Conservation (phyloP, 1,140 invertebrate genomes). For the Andricus grossulariae region DNA sequence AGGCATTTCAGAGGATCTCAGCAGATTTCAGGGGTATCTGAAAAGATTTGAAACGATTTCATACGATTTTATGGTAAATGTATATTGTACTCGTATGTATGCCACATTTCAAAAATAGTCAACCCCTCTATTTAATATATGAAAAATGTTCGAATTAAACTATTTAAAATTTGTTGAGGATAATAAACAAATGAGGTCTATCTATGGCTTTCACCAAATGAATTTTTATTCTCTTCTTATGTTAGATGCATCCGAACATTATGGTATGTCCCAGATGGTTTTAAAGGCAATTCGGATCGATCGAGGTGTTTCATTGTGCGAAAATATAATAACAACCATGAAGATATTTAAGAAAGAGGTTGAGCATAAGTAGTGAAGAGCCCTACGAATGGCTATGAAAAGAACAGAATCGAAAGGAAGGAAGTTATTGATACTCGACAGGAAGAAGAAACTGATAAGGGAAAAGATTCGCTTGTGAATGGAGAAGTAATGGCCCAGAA, state of each 20-base stretch:
- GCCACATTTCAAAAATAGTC: too few relatives aligned
- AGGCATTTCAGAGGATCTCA: too few relatives aligned
- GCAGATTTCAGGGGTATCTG: too few relatives aligned
- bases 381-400: background rate
- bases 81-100: too few relatives aligned
- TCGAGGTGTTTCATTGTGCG: background rate
- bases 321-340: background rate
- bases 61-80: too few relatives aligned
- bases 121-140: too few relatives aligned
- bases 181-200: too few relatives aligned
- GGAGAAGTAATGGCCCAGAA: conserved; percentile 21
- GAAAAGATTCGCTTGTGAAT: conserved; percentile 21
- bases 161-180: too few relatives aligned
- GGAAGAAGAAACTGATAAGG: conserved; percentile 30
- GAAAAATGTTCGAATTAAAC: too few relatives aligned
- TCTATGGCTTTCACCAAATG: too few relatives aligned
- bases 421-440: conserved; percentile 29
- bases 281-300: background rate
- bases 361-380: background rate
- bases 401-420: conserved; percentile 5
- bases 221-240: background rate
- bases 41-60: too few relatives aligned
- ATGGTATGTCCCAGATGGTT: background rate
- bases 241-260: background rate
- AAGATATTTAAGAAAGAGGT: background rate